phyloP scores from a whole-genome alignment of 2,113 vertebrate genomes.

The Vulpes lagopus region DNA sequence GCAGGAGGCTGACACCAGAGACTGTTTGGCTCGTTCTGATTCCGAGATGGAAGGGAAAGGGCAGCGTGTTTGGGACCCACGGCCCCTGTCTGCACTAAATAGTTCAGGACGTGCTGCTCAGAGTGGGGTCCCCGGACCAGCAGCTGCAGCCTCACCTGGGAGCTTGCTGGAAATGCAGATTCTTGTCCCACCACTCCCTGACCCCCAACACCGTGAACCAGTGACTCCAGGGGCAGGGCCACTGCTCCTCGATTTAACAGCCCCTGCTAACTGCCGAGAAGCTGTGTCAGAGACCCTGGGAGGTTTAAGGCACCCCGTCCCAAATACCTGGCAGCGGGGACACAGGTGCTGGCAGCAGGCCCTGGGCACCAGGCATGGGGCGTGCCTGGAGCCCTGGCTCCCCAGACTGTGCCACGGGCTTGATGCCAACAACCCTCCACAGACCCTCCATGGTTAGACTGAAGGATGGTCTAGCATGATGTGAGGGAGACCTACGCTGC shows the following conservation, averaged over 20 bases:
- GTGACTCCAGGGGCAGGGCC: background rate
- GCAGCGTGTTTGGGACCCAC: background rate
- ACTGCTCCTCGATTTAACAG: accelerated
- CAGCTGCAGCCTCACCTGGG: background rate
- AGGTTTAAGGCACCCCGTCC: accelerated
- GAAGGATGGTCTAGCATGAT: background rate
- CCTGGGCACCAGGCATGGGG: accelerated
- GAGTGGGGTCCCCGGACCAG: background rate
- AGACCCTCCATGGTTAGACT: background rate
- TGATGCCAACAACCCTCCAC: accelerated
- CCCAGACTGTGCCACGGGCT: accelerated
- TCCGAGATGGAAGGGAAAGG: background rate
- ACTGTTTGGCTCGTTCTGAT: background rate
- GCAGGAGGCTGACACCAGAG: accelerated
- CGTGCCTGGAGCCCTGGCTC: background rate
- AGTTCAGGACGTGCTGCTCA: background rate
- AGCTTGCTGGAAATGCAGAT: background rate
- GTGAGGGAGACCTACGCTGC: no score
- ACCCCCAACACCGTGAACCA: background rate
- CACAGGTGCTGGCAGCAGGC: accelerated
- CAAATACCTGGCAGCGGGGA: accelerated
- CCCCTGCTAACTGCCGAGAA: background rate
- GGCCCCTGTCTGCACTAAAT: no score
- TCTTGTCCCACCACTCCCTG: background rate
- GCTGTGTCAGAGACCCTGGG: accelerated